Evolutionary conservation across 1,140 invertebrate species (phyloP), one percentile per base, ranked within the genome.

Genomic region (Musca vetustissima): DNA sequence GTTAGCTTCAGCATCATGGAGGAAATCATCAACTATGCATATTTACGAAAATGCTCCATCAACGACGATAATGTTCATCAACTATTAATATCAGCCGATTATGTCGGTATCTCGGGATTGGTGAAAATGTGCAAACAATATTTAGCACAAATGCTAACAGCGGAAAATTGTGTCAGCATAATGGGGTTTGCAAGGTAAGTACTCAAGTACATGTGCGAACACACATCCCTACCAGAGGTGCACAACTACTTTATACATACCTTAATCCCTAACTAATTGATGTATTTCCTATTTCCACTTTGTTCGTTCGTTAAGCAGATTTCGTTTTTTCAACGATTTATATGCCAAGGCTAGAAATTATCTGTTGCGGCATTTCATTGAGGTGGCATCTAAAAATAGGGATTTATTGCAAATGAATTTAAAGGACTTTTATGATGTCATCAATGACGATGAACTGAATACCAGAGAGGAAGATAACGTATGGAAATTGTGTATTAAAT

Each of bases 151-250:
- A 83, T 83, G 11, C 82, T 96, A 11, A 87, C 83, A 2, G 86
- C 89, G 0, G 88, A 89, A 69, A 96, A 95, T 77, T 94, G 92
- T 76, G 89, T 97, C 50, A 89, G 91, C 17, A 90, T 95, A 36
- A 87, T 92, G 84, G 87, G 88, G 71, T 96, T 96, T 81, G 91
- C 93, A 0, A 86, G 87, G 78, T 88, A 73, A 6, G 68, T 59
- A 21, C 53, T 15, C n/a, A 67, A 22, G 4, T 19, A 15, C 7
- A 55, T 28, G 47, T 24, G 8, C 3, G 4, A n/a, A 28, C n/a
- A 36, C 14, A 57, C 15, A 57, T 13, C 28, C 21, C 7, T 25
- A 24, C 48, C 15, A 11, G 36, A 43, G 36, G 1, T 43, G 1
- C 9, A 28, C 6, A 59, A 32, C n/a, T 49, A 49, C 47, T 50